Base-by-base conservation (phyloP, 2,888 invertebrate species). In the Agrotis segetum region DNA sequence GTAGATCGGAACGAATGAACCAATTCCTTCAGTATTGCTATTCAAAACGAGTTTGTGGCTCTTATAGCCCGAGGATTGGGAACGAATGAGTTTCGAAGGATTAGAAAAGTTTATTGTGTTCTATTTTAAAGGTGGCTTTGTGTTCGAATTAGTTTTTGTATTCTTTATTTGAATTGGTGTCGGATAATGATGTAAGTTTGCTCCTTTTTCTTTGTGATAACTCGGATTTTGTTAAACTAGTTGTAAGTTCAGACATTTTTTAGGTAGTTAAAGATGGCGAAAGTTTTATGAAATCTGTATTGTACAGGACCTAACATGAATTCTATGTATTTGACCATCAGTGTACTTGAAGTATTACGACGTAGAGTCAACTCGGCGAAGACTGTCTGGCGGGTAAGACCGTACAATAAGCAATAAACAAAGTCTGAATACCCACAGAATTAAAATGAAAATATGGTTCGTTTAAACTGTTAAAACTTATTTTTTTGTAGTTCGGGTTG, bases 1-100 rank as follows among this genome's bases (percentile, higher is more conserved):
- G 52, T 50, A 61, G 78, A 62, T 71, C 70, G 72, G 61, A 80
- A 83, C 81, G 82, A 74, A 77, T 67, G 83, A 81, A 83, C 83
- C 81, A 83, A 84, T 81, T 81, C 73, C 73, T 81, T 74, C 67
- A 75, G 77, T 79, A 82, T 85, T 85, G 84, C 78, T 79, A 85
- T 85, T 85, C 86, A 85, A 84, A 84, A 79, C 74, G 75, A 80
- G 86, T 84, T 84, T 82, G 81, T 76, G 81, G 83, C 55, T 77
- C 68, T 75, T 74, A 83, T 77, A 73, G 77, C 76, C 69, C 19
- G 61, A 67, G 83, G 81, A 79, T 81, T 80, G 71, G 55, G 73
- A 62, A 64, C 66, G 74, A 84, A 83, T 75, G 74, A 84, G 76
- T 74, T 82, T 71, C 50, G 56, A 70, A 71, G 72, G 82, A 85